Evolutionary conservation across 2,888 invertebrate genomes (phyloP).

Genomic region (Fragum sueziense): DNA sequence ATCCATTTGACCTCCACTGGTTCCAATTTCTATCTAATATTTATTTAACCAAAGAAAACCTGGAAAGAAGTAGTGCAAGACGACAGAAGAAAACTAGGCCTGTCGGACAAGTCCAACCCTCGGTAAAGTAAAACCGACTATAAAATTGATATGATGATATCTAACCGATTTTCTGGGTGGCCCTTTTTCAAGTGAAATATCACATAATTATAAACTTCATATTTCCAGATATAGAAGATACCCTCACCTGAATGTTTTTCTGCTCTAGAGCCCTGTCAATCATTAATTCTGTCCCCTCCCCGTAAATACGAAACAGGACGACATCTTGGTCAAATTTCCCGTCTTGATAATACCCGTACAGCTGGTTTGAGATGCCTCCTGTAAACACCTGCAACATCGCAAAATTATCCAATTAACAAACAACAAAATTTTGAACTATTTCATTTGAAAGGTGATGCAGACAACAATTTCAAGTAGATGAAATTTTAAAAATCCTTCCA

Average conservation of each 20-base stretch:
- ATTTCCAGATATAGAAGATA: no score
- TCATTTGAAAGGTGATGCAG: neutral
- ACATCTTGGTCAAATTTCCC: slow-evolving; percentile 85
- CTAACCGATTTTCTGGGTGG: no score
- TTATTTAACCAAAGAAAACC: no score
- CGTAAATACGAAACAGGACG: slow-evolving; percentile 94
- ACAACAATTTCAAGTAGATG: neutral
- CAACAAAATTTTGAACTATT: neutral
- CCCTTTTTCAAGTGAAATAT: no score
- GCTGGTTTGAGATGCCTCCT: slow-evolving; percentile 96
- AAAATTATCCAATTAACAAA: neutral
- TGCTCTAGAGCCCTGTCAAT: slow-evolving; percentile 93
- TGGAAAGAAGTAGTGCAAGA: no score
- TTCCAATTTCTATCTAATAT: no score
- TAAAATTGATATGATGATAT: no score
- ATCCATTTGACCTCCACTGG: no score
- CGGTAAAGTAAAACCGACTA: no score
- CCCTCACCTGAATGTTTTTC: slow-evolving; percentile 62
- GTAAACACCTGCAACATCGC: slow-evolving; percentile 92
- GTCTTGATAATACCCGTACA: slow-evolving; percentile 89
- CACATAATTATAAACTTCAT: no score
- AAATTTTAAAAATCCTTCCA: neutral
- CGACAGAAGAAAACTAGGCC: no score
- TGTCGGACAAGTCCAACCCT: no score
- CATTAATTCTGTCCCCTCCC: slow-evolving; percentile 94